phyloP scores from a whole-genome alignment of 1,140 invertebrate genomes.

The Hypothenemus hampei region DNA sequence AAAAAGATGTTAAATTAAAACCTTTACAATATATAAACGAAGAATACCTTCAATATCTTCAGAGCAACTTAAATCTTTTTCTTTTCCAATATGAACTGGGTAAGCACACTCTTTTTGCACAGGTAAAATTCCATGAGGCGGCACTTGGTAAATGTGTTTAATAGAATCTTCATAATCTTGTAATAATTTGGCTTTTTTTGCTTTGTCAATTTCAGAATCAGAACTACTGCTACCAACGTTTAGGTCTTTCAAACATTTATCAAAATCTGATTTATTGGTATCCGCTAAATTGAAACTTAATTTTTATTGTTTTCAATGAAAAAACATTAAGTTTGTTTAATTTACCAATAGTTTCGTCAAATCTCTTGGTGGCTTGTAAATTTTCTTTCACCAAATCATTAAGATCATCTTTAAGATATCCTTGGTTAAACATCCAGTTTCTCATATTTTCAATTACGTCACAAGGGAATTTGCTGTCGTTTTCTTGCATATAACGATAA shows the following conservation, averaged over 20 bases:
- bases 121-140: slow-evolving; percentile 38
- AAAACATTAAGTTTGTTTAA: background rate
- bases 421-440: slow-evolving; percentile 56
- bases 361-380: slow-evolving; percentile 34
- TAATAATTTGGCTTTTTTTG: slow-evolving; percentile 22
- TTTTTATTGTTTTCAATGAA: background rate
- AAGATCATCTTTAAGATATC: slow-evolving; percentile 55
- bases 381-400: slow-evolving; percentile 40
- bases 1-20: background rate
- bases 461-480: slow-evolving; percentile 60
- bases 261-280: slow-evolving; percentile 46
- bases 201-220: slow-evolving; percentile 25
- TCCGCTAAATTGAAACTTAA: slow-evolving; percentile 28
- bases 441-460: slow-evolving; percentile 57
- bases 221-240: slow-evolving; percentile 34
- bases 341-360: slow-evolving; percentile 38
- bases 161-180: slow-evolving; percentile 39
- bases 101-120: slow-evolving; percentile 36
- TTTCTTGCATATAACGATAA: slow-evolving; percentile 64
- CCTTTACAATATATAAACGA: background rate
- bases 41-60: slow-evolving; percentile 33
- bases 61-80: slow-evolving; percentile 32
- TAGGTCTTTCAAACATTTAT: slow-evolving; percentile 47
- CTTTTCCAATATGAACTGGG: slow-evolving; percentile 33
- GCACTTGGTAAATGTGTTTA: slow-evolving; percentile 30